Base-by-base conservation (phyloP, 2,797 vertebrate genomes). In the Allobates femoralis region DNA sequence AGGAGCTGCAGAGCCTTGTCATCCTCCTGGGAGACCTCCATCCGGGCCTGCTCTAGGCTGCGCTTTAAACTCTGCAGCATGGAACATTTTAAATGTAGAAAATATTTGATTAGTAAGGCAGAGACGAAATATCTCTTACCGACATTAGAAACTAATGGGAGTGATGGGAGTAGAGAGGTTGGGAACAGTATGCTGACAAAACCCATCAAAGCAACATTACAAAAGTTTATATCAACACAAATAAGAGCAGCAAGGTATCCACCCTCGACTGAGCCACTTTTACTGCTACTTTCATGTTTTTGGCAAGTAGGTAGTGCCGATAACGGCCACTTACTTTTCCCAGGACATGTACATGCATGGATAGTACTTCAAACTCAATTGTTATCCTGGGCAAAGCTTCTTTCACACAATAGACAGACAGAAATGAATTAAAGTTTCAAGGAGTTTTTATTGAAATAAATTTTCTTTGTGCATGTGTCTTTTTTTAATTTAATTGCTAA, bases 1-100 rank as follows among this genome's bases (percentile, higher is more conserved):
- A 99, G 97, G 86, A 99, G 96, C 93, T 99, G 97, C 83, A 99
- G 95, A 0, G 98, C 98, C 93, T 99, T 99, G 91, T 99, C 98
- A 82, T 99, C 98, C 93, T 99, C 98, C 94, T 98, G 97, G 90
- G 98, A 97, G 89, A 99, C 98, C 85, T 99, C 98, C 94, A 98
- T 97, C 82, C 98, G 96, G 58, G 98, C 98, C 94, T 99, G 98
- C 89, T 99, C 98, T 95, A 99, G 94, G 95, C 98, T 99, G 90
- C 96, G 97, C 95, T 99, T 99, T 90, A 99, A 95, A 95, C 98
- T 99, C 98, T 99, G 94, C 86, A 90, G 94, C 94, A 93, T 94
- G 92, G 86, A 93, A 91, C 92, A 88, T 50, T 91, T 94, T 94
- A 93, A 93, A 93, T 90, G 58, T 55, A 76, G 34, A 56, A 78